These are phyloP conservation scores for Benthosema pterotum DNA, from an alignment of 2,797 vertebrate genomes.

Conservation along the genomic window DNA sequence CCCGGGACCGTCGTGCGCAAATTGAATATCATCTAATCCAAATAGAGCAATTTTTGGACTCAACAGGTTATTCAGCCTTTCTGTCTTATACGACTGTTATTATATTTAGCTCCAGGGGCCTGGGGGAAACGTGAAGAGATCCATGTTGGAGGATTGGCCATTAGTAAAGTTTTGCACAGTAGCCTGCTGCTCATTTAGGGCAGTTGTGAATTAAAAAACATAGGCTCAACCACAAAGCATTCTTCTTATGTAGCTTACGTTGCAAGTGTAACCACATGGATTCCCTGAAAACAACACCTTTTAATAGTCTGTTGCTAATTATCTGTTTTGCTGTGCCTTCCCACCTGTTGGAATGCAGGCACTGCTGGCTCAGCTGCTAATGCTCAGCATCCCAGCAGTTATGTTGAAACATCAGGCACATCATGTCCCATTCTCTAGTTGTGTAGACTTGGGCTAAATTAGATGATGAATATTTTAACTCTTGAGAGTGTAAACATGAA, in stretches of 20 bases:
- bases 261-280: constrained; percentile 6
- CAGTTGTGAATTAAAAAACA: background rate
- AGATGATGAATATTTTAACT: too few relatives aligned
- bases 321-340: constrained; percentile 36
- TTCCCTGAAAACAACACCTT: constrained; percentile 33
- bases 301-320: constrained; percentile 17
- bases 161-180: background rate
- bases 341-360: constrained; percentile 45
- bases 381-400: constrained; percentile 33
- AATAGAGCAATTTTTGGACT: background rate
- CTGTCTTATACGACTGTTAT: too few relatives aligned
- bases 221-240: background rate
- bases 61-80: constrained; percentile 6
- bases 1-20: background rate
- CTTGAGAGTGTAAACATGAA: too few relatives aligned
- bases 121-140: too few relatives aligned
- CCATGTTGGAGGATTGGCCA: background rate
- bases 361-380: constrained; percentile 31
- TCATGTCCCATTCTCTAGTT: too few relatives aligned
- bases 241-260: constrained; percentile 18
- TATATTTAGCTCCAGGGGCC: background rate
- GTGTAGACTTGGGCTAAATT: too few relatives aligned
- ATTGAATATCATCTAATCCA: background rate
- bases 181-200: constrained; percentile 1
- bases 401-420: constrained; percentile 56